Evolutionary conservation across 1,140 invertebrate genomes (phyloP), one percentile per base, ranked within the genome.

Genomic region (Drosophila ambigua): DNA sequence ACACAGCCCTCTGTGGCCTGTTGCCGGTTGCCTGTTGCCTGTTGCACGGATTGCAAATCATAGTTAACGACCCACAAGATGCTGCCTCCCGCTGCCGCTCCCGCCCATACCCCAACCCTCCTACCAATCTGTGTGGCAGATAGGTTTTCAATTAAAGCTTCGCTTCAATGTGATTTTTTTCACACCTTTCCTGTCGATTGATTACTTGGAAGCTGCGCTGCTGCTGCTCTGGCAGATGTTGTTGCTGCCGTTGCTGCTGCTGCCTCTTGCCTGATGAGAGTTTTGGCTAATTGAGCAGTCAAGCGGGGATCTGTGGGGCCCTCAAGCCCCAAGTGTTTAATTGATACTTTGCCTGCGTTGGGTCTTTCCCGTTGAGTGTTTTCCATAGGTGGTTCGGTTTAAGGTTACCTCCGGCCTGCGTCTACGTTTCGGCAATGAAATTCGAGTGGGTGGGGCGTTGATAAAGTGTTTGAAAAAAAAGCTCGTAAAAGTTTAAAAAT

Each of bases 111-210:
- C 43, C 44, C 45, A 45, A 44, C 51, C 54, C 35, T 20, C 39
- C 49, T 31, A 15, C 26, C 20, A 44, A 16, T 39, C 41, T 39
- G 24, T 20, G 35, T 39, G 24, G 58, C 26, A 45, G 46, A 58
- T 75, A 41, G 44, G 77, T 75, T 85, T 85, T 85, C 82, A 85
- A 85, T 85, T 85, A 85, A 85, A 75, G 65, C 44, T 44, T 62
- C 68, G 6, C 58, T 52, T 68, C 41, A 31, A 68, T 58, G 48
- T 60, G 8, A 41, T 64, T 16, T 15, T 31, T 16, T 15, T 53
- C 31, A 53, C 24, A 31, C 6, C 24, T 9, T 35, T 16, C 50
- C 50, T 52, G 26, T 8, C n/a, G n/a, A 48, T 48, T 20, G 28
- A 39, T 39, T 39, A 13, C 35, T 39, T 39, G 35, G 4, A 28